These are phyloP conservation scores for Drosophila navojoa DNA, from an alignment of 1,140 invertebrate genomes.

Conservation along the genomic window DNA sequence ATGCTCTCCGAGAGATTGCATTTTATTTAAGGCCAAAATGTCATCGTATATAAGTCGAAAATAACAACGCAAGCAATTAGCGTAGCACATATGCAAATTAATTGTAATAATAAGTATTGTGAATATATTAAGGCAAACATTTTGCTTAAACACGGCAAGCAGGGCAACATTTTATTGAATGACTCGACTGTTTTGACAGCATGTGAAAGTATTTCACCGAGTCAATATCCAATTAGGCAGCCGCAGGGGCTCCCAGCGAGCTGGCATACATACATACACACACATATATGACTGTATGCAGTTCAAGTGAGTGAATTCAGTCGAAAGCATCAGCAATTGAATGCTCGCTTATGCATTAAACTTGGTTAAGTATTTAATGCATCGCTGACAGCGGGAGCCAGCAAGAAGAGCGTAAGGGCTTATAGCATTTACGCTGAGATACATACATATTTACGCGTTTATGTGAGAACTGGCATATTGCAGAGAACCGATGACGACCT, in stretches of 20 bases:
- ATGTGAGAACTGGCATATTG: too few relatives aligned
- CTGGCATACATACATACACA: neutral
- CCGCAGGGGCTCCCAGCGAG: slow-evolving; percentile 3
- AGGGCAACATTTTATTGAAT: slow-evolving; percentile 10
- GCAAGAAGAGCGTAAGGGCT: neutral
- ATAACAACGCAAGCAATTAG: slow-evolving; percentile 48
- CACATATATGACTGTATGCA: neutral
- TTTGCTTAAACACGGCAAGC: slow-evolving; percentile 17
- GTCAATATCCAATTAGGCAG: slow-evolving; percentile 4
- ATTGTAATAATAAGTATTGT: slow-evolving; percentile 50
- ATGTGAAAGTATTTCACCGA: neutral
- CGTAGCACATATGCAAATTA: slow-evolving; percentile 57
- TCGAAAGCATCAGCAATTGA: neutral
- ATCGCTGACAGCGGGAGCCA: neutral
- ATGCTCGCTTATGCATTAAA: slow-evolving; percentile 15
- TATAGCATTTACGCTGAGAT: neutral
- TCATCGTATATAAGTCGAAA: slow-evolving; percentile 67
- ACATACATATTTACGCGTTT: neutral
- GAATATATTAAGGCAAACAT: slow-evolving; percentile 50
- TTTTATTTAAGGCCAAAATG: slow-evolving; percentile 66
- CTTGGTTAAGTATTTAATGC: slow-evolving; percentile 7
- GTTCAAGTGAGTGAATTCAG: slow-evolving; percentile 9
- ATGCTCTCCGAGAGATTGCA: slow-evolving; percentile 4
- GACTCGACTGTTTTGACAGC: slow-evolving; percentile 1
- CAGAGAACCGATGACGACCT: too few relatives aligned